Base-by-base conservation (phyloP, 2,113 vertebrate species). In the Indicator indicator region DNA sequence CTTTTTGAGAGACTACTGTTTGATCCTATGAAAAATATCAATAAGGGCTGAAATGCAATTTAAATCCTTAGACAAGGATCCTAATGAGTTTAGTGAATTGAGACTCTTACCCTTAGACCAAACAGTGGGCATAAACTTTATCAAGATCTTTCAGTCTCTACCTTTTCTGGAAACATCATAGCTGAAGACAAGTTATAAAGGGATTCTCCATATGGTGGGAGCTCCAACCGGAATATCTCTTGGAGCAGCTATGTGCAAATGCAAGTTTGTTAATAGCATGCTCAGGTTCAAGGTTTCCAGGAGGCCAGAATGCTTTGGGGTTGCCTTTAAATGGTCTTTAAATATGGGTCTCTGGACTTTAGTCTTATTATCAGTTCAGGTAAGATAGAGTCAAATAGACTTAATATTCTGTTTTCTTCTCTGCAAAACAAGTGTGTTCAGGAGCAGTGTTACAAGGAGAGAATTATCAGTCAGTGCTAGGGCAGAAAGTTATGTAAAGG, bases 371-470 rank as follows among this genome's bases (percentile, higher is more conserved):
- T 54, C 23, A 86, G 30, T 81, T 73, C 26, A 33, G 28, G 11
- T 42, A 32, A 58, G 19, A 27, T 44, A 59, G 23, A 16, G n/a
- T 70, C 19, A 13, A 52, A 79, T 3, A 80, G n/a, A 38, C 8
- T 48, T 40, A 46, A 17, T 0, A 0, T 7, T 1, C 7, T 83
- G 10, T 27, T 94, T 82, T 69, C 8, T 24, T 8, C 24, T 83
- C 63, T 38, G 32, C 30, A 14, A 1, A 5, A 40, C 42, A 68
- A 13, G 18, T 69, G 3, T 56, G 9, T 40, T 72, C 5, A 38
- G 33, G 33, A 83, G 1, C 12, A 48, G 10, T 26, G 8, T 23
- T 38, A 26, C 2, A 46, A 48, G 12, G 36, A 54, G 56, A 71
- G 12, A 33, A 44, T 26, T 58, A 13, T 8, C 17, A 44, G 44